Percentiles rank a stretch among this genome's conserved stretches.
phyloP scores from a whole-genome alignment of 2,113 vertebrate species.

The Nyctibius bracteatus region DNA sequence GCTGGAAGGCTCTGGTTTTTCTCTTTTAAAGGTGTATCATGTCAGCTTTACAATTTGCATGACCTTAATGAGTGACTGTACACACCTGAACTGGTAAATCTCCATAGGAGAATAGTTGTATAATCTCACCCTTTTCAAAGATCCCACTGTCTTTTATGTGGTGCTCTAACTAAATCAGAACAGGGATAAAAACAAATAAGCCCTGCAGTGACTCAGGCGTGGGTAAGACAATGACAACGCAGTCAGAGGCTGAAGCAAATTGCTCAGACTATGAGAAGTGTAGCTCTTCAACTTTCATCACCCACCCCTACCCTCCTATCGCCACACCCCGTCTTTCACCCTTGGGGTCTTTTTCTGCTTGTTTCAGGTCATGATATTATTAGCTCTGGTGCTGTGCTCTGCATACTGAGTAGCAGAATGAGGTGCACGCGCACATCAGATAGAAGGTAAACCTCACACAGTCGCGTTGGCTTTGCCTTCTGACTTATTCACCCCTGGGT shows the following conservation, averaged over 20 bases:
- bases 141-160: neutral
- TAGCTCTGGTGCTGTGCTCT: neutral
- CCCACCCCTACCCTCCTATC: neutral
- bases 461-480: neutral
- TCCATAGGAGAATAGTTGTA: neutral
- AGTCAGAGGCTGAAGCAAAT: neutral
- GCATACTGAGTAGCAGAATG: neutral
- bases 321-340: neutral
- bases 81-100: neutral
- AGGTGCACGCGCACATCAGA: neutral
- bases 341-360: neutral
- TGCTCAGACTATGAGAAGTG: neutral
- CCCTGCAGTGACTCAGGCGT: neutral
- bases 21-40: neutral
- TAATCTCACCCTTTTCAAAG: neutral
- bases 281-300: neutral
- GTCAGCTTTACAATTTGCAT: neutral
- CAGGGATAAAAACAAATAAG: neutral
- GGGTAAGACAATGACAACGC: neutral
- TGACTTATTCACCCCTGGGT: neutral
- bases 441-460: neutral
- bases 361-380: neutral
- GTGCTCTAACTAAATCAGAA: neutral
- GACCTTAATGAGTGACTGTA: neutral
- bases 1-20: neutral